phyloP scores from a whole-genome alignment of 2,113 vertebrate genomes.

The Callochromis pleurospilus region DNA sequence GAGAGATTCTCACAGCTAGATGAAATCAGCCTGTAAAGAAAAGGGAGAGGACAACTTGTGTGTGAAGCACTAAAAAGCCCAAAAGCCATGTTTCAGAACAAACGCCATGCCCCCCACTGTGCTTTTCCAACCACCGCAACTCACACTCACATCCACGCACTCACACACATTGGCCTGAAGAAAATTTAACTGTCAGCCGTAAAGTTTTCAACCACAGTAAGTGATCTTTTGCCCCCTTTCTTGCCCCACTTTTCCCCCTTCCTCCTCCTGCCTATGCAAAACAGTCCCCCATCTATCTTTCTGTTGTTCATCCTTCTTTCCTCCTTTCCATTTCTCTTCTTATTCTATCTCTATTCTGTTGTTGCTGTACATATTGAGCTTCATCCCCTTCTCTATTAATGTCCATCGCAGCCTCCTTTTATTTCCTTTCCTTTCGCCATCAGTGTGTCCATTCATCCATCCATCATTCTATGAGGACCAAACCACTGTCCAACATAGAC shows the following conservation, averaged over 20 bases:
- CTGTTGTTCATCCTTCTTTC: background rate
- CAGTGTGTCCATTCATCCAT: background rate
- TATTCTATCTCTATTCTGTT: background rate
- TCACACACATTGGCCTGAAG: constrained; percentile 18
- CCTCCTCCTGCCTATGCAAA: constrained; percentile 50
- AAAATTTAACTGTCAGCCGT: constrained; percentile 73
- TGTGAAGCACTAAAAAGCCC: constrained; percentile 59
- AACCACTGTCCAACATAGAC: background rate
- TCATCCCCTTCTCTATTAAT: background rate
- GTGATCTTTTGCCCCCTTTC: constrained; percentile 46
- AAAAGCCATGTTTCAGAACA: constrained; percentile 66
- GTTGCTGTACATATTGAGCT: background rate
- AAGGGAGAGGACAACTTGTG: constrained; percentile 39
- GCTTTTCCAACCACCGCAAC: constrained; percentile 38
- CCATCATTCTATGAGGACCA: background rate
- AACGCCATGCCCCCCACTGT: constrained; percentile 54
- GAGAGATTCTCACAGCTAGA: constrained; percentile 10
- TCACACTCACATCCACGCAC: constrained; percentile 21
- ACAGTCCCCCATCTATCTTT: constrained; percentile 10
- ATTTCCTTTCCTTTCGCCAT: background rate
- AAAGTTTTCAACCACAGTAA: constrained; percentile 59
- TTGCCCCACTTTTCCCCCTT: constrained; percentile 27
- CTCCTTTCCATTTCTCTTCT: background rate
- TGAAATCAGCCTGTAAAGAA: constrained; percentile 28
- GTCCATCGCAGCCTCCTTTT: background rate